Conservation (phyloP, 2,888 invertebrate species). For the Sabatieria punctata region DNA sequence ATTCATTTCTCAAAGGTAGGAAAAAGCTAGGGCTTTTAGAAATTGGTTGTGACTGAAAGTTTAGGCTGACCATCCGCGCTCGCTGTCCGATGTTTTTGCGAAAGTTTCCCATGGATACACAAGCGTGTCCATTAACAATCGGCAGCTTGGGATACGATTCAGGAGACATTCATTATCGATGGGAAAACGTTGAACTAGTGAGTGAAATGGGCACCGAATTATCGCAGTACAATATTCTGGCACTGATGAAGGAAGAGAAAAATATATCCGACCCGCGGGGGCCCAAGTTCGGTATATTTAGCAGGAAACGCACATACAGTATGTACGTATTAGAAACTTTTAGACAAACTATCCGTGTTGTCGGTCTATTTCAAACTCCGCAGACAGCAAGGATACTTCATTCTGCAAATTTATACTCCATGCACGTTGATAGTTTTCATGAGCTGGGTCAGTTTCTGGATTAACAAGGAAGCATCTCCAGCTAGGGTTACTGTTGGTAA, state of each 20-base stretch:
- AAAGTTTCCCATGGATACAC: constrained; percentile 66
- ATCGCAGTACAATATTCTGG: constrained; percentile 76
- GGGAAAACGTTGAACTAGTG: constrained; percentile 53
- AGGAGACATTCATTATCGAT: constrained; percentile 65
- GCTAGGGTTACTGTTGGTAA: constrained; percentile 62
- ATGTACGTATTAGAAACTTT: too few species aligned
- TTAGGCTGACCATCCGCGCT: constrained; percentile 61
- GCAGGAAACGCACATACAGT: too few species aligned
- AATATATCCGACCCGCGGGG: constrained; percentile 20
- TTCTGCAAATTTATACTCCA: constrained; percentile 42
- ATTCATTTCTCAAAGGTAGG: constrained; percentile 79
- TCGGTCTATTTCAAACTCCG: constrained; percentile 57
- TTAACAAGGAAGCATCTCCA: constrained; percentile 51
- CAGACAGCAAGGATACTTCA: constrained; percentile 59
- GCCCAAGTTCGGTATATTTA: too few species aligned
- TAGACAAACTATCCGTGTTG: constrained; percentile 38
- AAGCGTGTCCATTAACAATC: constrained; percentile 22
- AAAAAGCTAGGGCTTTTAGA: too few species aligned
- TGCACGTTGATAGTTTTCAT: constrained; percentile 39
- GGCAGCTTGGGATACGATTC: constrained; percentile 53
- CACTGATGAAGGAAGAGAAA: constrained; percentile 19
- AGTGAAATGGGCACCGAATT: constrained; percentile 78
- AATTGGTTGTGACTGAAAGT: too few species aligned
- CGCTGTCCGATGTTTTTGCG: constrained; percentile 67
- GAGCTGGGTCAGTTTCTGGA: constrained; percentile 52